phyloP scores from a whole-genome alignment of 1,140 invertebrate genomes.

The Aphelenchoides besseyi region DNA sequence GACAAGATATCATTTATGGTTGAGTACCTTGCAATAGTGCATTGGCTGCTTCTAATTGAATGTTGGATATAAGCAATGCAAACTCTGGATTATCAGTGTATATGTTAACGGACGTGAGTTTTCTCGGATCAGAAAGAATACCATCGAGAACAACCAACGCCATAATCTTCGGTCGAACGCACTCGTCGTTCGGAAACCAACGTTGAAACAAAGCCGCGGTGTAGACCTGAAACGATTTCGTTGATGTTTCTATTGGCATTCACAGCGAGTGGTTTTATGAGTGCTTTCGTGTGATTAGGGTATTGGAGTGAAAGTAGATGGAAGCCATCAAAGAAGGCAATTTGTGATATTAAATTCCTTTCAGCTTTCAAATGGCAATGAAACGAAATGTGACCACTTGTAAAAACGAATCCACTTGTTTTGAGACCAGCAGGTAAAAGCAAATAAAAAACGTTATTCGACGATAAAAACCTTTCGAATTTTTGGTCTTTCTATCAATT shows the following conservation, averaged over 20 bases:
- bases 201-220: conserved; percentile 38
- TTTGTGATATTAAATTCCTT: background rate
- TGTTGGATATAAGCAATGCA: conserved; percentile 30
- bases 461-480: background rate
- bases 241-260: background rate
- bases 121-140: conserved; percentile 35
- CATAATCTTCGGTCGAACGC: conserved; percentile 26
- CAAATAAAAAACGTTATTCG: background rate
- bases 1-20: background rate
- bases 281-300: background rate
- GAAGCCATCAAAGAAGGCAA: too few species aligned
- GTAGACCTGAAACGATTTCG: conserved; percentile 33
- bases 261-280: background rate
- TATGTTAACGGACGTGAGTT: conserved; percentile 42
- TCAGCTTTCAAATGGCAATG: background rate
- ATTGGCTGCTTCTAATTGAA: conserved; percentile 43
- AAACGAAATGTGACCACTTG: too few species aligned
- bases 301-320: background rate
- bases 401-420: too few species aligned
- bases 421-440: background rate
- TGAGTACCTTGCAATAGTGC: conserved; percentile 44
- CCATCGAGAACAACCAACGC: conserved; percentile 40
- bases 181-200: conserved; percentile 32
- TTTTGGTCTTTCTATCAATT: background rate
- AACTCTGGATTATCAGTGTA: conserved; percentile 36